A percentile compares a stretch with the other conserved stretches of the same genome.
These are phyloP conservation scores for Megaleporinus macrocephalus DNA, from an alignment of 2,113 vertebrate species.

Conservation along the genomic window DNA sequence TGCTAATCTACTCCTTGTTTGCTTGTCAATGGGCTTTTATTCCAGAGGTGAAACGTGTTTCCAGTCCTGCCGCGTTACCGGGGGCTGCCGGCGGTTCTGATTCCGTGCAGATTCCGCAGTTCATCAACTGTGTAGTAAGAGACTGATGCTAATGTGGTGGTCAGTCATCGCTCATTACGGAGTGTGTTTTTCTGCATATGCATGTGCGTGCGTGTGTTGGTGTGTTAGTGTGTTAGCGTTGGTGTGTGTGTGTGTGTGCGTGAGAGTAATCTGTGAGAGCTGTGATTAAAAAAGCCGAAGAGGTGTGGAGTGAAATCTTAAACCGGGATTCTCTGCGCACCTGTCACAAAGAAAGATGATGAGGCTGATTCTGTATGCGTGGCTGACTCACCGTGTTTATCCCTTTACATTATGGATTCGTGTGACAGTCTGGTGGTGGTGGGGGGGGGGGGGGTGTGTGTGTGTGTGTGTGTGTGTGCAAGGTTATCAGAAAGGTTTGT, in stretches of 20 bases:
- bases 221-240: no score
- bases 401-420: conserved; percentile 21
- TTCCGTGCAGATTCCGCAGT: not conserved
- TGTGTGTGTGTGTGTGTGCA: conserved; percentile 22
- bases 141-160: conserved; percentile 16
- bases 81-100: no score
- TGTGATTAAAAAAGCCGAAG: conserved; percentile 33
- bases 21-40: not conserved
- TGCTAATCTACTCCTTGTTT: not conserved
- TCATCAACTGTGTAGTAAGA: not conserved
- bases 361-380: conserved; percentile 42
- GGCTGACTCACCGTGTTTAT: conserved; percentile 35
- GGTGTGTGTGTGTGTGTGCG: no score
- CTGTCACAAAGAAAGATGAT: conserved; percentile 51
- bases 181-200: not conserved
- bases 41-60: no score
- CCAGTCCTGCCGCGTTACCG: no score
- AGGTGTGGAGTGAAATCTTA: conserved; percentile 30
- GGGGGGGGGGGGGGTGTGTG: conserved; percentile 9
- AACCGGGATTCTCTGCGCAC: conserved; percentile 13
- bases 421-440: conserved; percentile 15
- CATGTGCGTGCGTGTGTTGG: conserved; percentile 3
- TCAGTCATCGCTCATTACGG: conserved; percentile 3
- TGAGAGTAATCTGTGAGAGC: conserved; percentile 14
- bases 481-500: not conserved